phyloP scores from a whole-genome alignment of 2,113 vertebrate species.

The Epinephelus moara region DNA sequence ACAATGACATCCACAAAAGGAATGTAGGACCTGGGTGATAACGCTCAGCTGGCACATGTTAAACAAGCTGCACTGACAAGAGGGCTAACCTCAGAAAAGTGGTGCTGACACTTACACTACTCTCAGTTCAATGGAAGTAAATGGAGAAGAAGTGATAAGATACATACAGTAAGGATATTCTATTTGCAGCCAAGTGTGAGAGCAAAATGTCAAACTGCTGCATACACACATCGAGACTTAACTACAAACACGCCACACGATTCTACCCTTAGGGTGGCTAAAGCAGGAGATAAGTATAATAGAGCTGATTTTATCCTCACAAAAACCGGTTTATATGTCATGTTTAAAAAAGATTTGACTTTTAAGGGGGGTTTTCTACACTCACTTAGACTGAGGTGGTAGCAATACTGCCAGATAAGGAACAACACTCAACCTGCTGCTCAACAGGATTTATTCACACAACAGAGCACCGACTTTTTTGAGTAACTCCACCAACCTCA shows the following conservation, averaged over 20 bases:
- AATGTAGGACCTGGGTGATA: conserved; percentile 78
- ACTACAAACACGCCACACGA: conserved; percentile 22
- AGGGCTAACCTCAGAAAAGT: conserved; percentile 32
- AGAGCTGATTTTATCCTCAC: neutral
- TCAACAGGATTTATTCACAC: conserved; percentile 8
- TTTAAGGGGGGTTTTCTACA: neutral
- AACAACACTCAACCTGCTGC: neutral
- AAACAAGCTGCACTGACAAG: conserved; percentile 71
- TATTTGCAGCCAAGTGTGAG: conserved; percentile 36
- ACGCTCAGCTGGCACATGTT: conserved; percentile 67
- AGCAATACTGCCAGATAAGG: neutral
- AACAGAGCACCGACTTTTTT: conserved; percentile 10
- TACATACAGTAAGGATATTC: neutral
- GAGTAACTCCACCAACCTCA: conserved; percentile 3
- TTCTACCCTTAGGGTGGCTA: conserved; percentile 1
- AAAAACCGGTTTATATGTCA: neutral
- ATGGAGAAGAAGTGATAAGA: neutral
- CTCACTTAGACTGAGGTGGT: neutral
- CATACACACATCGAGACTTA: conserved; percentile 21
- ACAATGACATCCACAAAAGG: conserved; percentile 72
- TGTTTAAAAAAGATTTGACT: neutral
- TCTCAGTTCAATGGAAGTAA: conserved; percentile 30
- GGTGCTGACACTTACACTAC: conserved; percentile 19
- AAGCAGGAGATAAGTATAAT: neutral
- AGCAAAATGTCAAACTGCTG: conserved; percentile 47